Base-by-base conservation (phyloP, 1,140 invertebrate genomes). In the Ceratina japonica region DNA sequence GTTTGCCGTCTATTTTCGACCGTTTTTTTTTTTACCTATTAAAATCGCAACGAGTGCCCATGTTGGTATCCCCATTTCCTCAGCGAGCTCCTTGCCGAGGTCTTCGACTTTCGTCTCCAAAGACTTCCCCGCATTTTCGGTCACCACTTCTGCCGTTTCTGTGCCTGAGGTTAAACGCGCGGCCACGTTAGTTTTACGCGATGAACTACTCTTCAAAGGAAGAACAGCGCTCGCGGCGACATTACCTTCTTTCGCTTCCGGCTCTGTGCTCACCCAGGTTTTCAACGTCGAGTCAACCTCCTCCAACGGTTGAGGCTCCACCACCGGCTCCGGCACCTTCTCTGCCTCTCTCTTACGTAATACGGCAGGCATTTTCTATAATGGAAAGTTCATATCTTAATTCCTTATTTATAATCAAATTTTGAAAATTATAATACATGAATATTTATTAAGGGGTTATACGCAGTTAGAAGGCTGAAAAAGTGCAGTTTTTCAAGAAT, bases 1-100 rank as follows among this genome's bases (percentile, higher is more conserved):
- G 10, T 44, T 44, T 44, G 37, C 10, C 10, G 10, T 44, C 37
- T 10, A 10, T 15, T 24, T 13, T 2, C 16, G 13, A 27, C 0
- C 12, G n/a, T n/a, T 22, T 31, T 37, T 12, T 2, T 68, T 81
- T 81, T 91, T 92, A 94, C 94, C 94, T 93, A 96, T 94, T 83
- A 96, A 92, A 87, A 97, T 96, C 79, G 95, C 94, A 37, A 96
- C 95, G 75, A 97, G 91, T 59, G 93, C 95, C 95, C 95, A 96
- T 84, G 94, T 92, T 37, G 96, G 95, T 83, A 96, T 94, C 20
- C 95, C 95, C 74, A 94, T 94, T 84, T 95, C 94, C 31, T 94
- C 92, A 12, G 94, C 94, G 7, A 95, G 72, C 16, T 93, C 93
- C 63, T 94, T 93, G 20, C 93, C 90, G 15, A 93, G 59, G 13